Evolutionary conservation across 2,797 vertebrate species (phyloP).

Genomic region (Chlorospingus flavigularis): DNA sequence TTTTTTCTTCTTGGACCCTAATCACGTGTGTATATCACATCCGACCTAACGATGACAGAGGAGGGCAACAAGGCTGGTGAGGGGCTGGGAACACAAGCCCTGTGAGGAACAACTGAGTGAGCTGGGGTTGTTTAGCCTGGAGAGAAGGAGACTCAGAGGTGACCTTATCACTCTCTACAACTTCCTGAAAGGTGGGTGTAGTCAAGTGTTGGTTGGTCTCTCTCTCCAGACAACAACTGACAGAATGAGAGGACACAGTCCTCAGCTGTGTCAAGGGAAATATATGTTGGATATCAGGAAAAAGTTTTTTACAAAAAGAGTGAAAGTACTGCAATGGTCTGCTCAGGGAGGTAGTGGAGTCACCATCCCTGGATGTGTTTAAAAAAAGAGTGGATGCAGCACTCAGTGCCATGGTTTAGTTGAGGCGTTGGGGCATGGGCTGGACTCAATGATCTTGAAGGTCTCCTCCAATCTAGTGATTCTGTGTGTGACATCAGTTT

Average conservation of each 20-base stretch:
- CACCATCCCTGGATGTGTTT: background rate
- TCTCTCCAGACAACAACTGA: too few relatives aligned
- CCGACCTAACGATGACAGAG: background rate
- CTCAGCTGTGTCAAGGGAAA: background rate
- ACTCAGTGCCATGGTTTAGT: background rate
- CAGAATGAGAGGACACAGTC: background rate
- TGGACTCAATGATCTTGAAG: background rate
- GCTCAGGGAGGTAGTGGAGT: background rate
- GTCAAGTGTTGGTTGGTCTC: too few relatives aligned
- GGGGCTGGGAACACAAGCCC: background rate
- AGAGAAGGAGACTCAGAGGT: background rate
- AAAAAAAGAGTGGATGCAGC: background rate
- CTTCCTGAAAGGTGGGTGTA: too few relatives aligned
- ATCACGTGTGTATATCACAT: too few relatives aligned
- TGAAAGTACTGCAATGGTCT: background rate
- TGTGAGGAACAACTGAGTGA: fast-evolving
- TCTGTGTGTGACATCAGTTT: background rate
- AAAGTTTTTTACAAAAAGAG: background rate
- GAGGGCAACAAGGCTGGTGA: background rate
- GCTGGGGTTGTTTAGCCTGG: background rate
- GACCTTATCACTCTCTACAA: background rate
- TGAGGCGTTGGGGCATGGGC: background rate
- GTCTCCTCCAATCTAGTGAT: background rate
- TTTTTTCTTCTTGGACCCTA: too few relatives aligned
- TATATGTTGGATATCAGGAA: too few relatives aligned